These are phyloP conservation scores for Holotrichia oblita DNA, from an alignment of 1,140 invertebrate species.

Conservation along the genomic window DNA sequence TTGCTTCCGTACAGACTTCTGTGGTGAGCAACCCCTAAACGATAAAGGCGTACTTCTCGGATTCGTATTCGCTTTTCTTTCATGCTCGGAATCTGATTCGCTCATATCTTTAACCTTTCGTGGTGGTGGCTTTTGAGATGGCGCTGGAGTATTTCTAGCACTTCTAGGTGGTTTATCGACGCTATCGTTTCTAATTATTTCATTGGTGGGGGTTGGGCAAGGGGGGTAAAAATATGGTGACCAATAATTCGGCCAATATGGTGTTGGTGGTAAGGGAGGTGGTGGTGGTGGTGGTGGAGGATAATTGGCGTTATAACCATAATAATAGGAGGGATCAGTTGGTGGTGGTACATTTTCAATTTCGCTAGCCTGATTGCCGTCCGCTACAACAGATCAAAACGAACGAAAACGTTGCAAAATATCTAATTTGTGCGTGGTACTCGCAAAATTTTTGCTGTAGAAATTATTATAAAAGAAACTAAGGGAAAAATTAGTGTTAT, in stretches of 20 bases:
- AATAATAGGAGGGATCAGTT: slow-evolving; percentile 51
- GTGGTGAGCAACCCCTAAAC: slow-evolving; percentile 20
- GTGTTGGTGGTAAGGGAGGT: slow-evolving; percentile 44
- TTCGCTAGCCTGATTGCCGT: slow-evolving; percentile 45
- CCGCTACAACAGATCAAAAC: slow-evolving; percentile 57
- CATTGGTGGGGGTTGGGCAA: slow-evolving; percentile 22
- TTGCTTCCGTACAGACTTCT: background rate
- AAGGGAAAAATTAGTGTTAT: background rate
- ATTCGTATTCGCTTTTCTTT: background rate
- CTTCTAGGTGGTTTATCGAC: background rate
- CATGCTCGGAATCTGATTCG: slow-evolving; percentile 41
- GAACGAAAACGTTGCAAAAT: slow-evolving; percentile 34
- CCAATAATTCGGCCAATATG: slow-evolving; percentile 50
- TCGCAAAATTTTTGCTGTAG: background rate
- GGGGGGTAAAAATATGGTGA: slow-evolving; percentile 18
- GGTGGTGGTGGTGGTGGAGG: slow-evolving; percentile 53
- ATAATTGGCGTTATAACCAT: slow-evolving; percentile 56
- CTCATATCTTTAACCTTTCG: slow-evolving; percentile 8
- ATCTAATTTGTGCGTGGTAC: slow-evolving; percentile 1
- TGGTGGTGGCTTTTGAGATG: slow-evolving; percentile 27
- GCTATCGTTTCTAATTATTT: background rate
- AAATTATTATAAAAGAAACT: background rate
- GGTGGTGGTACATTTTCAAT: slow-evolving; percentile 47
- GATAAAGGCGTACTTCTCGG: slow-evolving; percentile 29
- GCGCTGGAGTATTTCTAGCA: slow-evolving; percentile 25